Evolutionary conservation across 2,797 vertebrate genomes (phyloP).

Genomic region (Pelodytes ibericus): DNA sequence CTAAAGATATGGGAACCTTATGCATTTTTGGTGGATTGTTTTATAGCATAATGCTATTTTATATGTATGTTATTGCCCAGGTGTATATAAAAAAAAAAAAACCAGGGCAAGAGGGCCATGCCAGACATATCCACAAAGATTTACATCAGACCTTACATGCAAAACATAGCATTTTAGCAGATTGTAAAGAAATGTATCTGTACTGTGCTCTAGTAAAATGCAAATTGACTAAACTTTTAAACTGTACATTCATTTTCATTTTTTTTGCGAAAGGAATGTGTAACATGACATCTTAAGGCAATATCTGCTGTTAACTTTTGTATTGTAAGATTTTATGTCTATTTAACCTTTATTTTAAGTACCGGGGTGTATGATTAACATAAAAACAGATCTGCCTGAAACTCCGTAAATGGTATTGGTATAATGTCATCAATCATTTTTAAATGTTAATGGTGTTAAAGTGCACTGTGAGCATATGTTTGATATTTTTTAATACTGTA

Average conservation of each 20-base stretch:
- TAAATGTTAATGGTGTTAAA: constrained; percentile 78
- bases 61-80: constrained; percentile 29
- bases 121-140: not conserved
- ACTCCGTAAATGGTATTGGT: constrained; percentile 72
- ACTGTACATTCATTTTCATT: constrained; percentile 58
- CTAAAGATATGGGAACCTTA: constrained; percentile 56
- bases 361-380: constrained; percentile 74
- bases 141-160: too few species aligned
- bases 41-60: constrained; percentile 25
- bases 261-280: constrained; percentile 50
- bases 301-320: constrained; percentile 58
- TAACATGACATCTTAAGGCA: constrained; percentile 54
- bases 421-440: constrained; percentile 71
- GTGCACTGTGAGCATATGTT: constrained; percentile 73
- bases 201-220: not conserved
- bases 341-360: constrained; percentile 81
- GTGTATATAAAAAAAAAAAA: constrained; percentile 14
- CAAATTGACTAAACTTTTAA: constrained; percentile 58
- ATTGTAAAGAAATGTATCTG: not conserved
- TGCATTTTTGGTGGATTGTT: constrained; percentile 49
- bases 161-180: not conserved
- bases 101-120: not conserved
- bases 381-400: constrained; percentile 78
- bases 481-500: constrained; percentile 71
- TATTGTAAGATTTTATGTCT: constrained; percentile 76